Percentiles rank a stretch among this genome's conserved stretches.
phyloP scores from a whole-genome alignment of 2,113 vertebrate species.

The Lanius collurio region DNA sequence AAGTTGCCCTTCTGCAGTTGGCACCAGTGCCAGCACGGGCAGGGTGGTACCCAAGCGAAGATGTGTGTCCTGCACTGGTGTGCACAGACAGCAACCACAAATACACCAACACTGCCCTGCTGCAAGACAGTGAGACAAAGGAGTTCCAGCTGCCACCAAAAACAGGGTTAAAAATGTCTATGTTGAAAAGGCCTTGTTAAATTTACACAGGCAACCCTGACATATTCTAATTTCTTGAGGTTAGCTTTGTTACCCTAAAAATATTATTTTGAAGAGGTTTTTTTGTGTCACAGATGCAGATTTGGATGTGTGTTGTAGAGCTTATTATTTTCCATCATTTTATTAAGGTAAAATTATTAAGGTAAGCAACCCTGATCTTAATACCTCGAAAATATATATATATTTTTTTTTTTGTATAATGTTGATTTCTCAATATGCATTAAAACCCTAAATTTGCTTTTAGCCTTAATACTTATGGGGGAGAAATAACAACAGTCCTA shows the following conservation, averaged over 20 bases:
- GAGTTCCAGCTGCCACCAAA: neutral
- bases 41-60: rapidly evolving
- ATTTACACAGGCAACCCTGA: neutral
- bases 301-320: neutral
- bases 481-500: neutral
- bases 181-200: neutral
- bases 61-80: neutral
- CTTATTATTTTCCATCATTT: neutral
- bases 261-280: neutral
- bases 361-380: neutral
- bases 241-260: neutral
- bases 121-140: neutral
- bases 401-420: neutral
- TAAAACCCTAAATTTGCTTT: neutral
- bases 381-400: neutral
- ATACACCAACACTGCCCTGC: neutral
- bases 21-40: neutral
- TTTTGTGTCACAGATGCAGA: neutral
- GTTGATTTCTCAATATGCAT: neutral
- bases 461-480: neutral
- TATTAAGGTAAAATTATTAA: neutral
- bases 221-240: neutral
- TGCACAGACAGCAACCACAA: neutral
- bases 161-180: neutral
- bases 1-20: rapidly evolving